Base-by-base conservation (phyloP, 2,888 invertebrate species). In the Cosmia pyralina region DNA sequence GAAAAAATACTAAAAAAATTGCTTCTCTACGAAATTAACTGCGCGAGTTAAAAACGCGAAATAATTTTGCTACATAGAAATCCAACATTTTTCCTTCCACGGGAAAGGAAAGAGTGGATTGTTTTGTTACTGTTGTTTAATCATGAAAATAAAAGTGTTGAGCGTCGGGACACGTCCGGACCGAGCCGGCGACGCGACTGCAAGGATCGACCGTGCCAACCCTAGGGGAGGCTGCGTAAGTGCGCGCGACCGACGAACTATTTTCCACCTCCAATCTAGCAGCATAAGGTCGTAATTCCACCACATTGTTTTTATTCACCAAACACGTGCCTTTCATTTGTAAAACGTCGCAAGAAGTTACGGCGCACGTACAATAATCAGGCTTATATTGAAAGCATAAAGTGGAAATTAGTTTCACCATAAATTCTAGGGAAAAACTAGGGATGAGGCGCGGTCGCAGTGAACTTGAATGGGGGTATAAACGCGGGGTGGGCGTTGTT, bases 181-280 rank as follows among this genome's bases (percentile, higher is more conserved):
- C 94, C 91, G 90, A 93, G 95, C 94, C 95, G 93, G 93, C 93
- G 92, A 93, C 93, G 94, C 95, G 94, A 96, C 96, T 96, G 96
- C 91, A 92, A 92, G 95, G 94, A 96, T 96, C 96, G 96, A 96
- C 93, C 94, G 93, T 91, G 91, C 90, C 91, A 92, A 92, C 94
- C 94, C 94, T 91, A 90, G 95, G 96, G 96, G 95, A 96, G 95
- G 94, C 95, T 96, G 96, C 94, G 94, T 95, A 92, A 92, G 91
- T 90, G 93, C 93, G 93, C 92, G 89, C 81, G 78, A 53, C 83
- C 38, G 34, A 62, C 85, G 65, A 75, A 72, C 88, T 48, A 92
- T 85, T 79, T 75, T 85, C 82, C 73, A 89, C 91, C 87, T 86
- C 85, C 83, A 68, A 57, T 34, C 60, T 50, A 65, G 8, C 59